phyloP scores from a whole-genome alignment of 2,888 invertebrate genomes.

The Iselma pallidipennis region DNA sequence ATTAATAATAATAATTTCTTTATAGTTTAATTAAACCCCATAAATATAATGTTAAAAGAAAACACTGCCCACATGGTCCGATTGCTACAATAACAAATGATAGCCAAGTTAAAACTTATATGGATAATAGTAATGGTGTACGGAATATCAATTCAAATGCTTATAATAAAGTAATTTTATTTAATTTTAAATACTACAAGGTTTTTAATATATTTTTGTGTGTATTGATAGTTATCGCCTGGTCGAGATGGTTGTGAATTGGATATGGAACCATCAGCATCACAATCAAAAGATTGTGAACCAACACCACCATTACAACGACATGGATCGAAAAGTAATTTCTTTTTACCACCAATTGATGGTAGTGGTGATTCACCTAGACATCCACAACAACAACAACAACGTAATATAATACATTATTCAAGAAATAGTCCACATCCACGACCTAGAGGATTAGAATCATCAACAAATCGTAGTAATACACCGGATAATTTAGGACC shows the following conservation, averaged over 20 bases:
- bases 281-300: slow-evolving; percentile 91
- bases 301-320: slow-evolving; percentile 86
- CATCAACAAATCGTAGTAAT: slow-evolving; percentile 52
- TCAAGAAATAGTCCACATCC: slow-evolving; percentile 81
- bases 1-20: slow-evolving; percentile 26
- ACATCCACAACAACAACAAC: slow-evolving; percentile 46
- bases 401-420: slow-evolving; percentile 57
- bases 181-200: not conserved
- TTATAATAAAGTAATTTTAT: slow-evolving; percentile 83
- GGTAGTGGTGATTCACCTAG: slow-evolving; percentile 59
- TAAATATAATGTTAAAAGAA: slow-evolving; percentile 68
- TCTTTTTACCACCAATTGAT: slow-evolving; percentile 75
- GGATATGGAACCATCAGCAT: slow-evolving; percentile 87
- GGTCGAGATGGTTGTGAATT: slow-evolving; percentile 82
- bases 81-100: slow-evolving; percentile 62
- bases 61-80: slow-evolving; percentile 58
- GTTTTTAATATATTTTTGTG: not conserved
- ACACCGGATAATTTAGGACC: slow-evolving; percentile 53
- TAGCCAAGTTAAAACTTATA: slow-evolving; percentile 95
- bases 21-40: slow-evolving; percentile 68
- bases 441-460: slow-evolving; percentile 69
- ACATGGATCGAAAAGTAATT: slow-evolving; percentile 83
- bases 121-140: slow-evolving; percentile 87
- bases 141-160: slow-evolving; percentile 80
- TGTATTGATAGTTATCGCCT: slow-evolving; percentile 70